phyloP scores from a whole-genome alignment of 30 jellyfish, hydroid and myxozoan genomes.

The Hydractinia symbiolongicarpus region DNA sequence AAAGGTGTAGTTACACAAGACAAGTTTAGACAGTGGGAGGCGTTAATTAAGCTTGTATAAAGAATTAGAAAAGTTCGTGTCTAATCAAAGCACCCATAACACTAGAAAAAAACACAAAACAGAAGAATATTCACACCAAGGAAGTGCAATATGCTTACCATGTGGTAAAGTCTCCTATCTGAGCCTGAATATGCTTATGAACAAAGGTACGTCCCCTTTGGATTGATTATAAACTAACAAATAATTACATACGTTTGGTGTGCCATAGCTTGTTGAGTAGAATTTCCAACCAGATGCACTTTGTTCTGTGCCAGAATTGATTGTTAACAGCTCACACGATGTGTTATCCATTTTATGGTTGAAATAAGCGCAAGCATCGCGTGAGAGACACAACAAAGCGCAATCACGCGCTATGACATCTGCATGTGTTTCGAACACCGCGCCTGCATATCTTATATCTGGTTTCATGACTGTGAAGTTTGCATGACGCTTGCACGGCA shows the following conservation, averaged over 20 bases:
- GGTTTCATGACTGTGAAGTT: not conserved
- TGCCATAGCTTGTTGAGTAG: not conserved
- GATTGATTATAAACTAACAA: too few species aligned
- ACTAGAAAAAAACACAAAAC: too few species aligned
- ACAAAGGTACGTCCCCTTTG: too few species aligned
- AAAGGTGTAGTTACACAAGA: too few species aligned
- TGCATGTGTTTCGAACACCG: not conserved
- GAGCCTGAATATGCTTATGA: too few species aligned
- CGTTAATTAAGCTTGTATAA: too few species aligned
- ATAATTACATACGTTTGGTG: not conserved
- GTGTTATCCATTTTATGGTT: not conserved
- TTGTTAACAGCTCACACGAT: not conserved
- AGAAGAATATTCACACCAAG: too few species aligned
- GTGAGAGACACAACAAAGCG: not conserved
- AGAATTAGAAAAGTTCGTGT: too few species aligned
- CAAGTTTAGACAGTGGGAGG: too few species aligned
- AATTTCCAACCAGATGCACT: not conserved
- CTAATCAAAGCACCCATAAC: too few species aligned
- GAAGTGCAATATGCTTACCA: too few species aligned
- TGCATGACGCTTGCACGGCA: conserved; percentile 3
- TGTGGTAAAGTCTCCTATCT: too few species aligned
- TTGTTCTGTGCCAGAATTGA: not conserved
- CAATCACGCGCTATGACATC: not conserved
- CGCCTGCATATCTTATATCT: not conserved
- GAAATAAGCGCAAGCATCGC: not conserved